phyloP scores from a whole-genome alignment of 2,113 vertebrate species.

The Aplodontia rufa region DNA sequence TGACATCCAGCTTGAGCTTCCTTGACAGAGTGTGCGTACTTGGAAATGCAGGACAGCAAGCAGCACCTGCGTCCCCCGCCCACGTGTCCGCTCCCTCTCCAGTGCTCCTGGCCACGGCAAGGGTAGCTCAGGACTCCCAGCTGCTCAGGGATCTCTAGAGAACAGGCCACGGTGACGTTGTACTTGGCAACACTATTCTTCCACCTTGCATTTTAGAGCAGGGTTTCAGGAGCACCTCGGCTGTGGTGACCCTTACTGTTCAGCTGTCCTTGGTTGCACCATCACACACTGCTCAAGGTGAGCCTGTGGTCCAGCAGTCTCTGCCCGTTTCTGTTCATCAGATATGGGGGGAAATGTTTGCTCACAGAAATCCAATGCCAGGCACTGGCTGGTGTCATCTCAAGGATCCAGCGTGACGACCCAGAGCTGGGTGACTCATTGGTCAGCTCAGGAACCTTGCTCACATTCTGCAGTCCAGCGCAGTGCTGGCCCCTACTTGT shows the following conservation, averaged over 20 bases:
- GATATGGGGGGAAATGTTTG: background rate
- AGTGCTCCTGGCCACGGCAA: background rate
- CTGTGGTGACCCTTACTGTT: background rate
- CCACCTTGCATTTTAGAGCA: background rate
- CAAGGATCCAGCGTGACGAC: background rate
- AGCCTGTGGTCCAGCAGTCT: background rate
- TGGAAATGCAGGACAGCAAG: too few species aligned
- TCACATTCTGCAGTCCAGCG: background rate
- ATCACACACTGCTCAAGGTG: fast-evolving
- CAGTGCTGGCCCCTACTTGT: background rate
- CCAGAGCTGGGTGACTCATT: fast-evolving
- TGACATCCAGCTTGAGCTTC: background rate
- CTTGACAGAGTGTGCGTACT: background rate
- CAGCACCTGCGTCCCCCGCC: too few species aligned
- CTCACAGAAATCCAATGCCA: background rate
- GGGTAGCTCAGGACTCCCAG: too few species aligned
- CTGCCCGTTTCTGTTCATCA: background rate
- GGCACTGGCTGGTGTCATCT: background rate
- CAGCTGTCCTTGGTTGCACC: background rate
- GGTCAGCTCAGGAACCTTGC: too few species aligned
- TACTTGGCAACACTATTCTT: background rate
- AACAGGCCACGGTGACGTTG: too few species aligned
- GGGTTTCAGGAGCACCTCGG: background rate
- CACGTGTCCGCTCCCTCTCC: too few species aligned
- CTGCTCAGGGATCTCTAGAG: background rate